Evolutionary conservation across 2,888 invertebrate genomes (phyloP), one percentile per base, ranked within the genome.

Genomic region (Amphimallon solstitiale): DNA sequence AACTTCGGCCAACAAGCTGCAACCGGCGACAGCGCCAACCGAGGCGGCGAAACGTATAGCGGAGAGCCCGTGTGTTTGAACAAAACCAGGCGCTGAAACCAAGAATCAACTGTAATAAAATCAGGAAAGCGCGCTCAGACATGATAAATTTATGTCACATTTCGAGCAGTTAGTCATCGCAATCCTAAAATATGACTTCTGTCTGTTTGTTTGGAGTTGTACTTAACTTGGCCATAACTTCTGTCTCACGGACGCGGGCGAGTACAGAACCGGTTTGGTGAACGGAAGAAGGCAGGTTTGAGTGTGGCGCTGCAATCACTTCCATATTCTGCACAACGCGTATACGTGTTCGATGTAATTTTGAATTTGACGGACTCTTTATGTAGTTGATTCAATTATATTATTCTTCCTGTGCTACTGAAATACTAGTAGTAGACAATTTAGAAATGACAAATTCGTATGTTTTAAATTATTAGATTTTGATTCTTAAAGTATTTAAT

Each of bases 121-220:
- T 72, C 70, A 70, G 67, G 69, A 69, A 68, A 72, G 70, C 51
- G 23, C 70, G 72, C 69, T 68, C 70, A 68, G 69, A 73, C 68
- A 70, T 80, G 79, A 80, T 79, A 80, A 80, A 80, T 80, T 73
- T 73, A 72, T 73, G 79, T 80, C 80, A 79, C 77, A 80, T 79
- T 78, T 79, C 74, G 74, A 72, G 78, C 80, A 78, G 79, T 81
- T 80, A 80, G 79, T 80, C 76, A 76, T 76, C 69, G 74, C 76
- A 81, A 81, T 81, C 81, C 80, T 81, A 80, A 81, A 81, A 80
- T 81, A 81, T 80, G 76, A 79, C 79, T 79, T 76, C 78, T 79
- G 80, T 80, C 81, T 79, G 79, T 80, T 80, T 81, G 79, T 79
- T 79, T 80, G 79, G 73, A 75, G 72, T 78, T 79, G 73, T 73